Conservation (phyloP, 2,797 vertebrate species). For the Cynopterus sphinx region DNA sequence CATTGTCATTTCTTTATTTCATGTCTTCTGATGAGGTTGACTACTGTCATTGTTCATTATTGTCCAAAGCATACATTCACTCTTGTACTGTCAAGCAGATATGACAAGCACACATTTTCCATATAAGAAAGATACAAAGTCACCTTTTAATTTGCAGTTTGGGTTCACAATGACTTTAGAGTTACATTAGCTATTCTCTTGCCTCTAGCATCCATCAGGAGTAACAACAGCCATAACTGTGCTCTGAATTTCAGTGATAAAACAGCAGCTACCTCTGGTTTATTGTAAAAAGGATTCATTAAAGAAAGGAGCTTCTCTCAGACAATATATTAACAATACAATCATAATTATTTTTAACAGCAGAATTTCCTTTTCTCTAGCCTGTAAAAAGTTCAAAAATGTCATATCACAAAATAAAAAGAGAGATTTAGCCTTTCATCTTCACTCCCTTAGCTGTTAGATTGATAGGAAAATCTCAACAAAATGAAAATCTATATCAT, state of each 20-base stretch:
- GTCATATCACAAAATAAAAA: constrained; percentile 33
- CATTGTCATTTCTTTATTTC: constrained; percentile 95
- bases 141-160: constrained; percentile 92
- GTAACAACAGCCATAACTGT: constrained; percentile 45
- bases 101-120: constrained; percentile 95
- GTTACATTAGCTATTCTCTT: constrained; percentile 81
- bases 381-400: constrained; percentile 34
- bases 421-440: constrained; percentile 48
- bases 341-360: background rate
- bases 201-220: constrained; percentile 83
- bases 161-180: constrained; percentile 81
- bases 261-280: constrained; percentile 68
- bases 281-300: constrained; percentile 79
- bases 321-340: constrained; percentile 56
- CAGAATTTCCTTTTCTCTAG: background rate
- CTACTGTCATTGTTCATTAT: constrained; percentile 97
- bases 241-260: constrained; percentile 78
- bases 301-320: constrained; percentile 69
- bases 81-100: constrained; percentile 93
- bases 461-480: constrained; percentile 59
- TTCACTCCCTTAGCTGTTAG: constrained; percentile 31
- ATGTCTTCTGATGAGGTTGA: constrained; percentile 93
- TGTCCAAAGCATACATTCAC: constrained; percentile 93
- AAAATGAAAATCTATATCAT: constrained; percentile 8
- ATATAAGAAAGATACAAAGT: constrained; percentile 93